Conservation (phyloP, 1,140 invertebrate species). For the Drosophila hydei region DNA sequence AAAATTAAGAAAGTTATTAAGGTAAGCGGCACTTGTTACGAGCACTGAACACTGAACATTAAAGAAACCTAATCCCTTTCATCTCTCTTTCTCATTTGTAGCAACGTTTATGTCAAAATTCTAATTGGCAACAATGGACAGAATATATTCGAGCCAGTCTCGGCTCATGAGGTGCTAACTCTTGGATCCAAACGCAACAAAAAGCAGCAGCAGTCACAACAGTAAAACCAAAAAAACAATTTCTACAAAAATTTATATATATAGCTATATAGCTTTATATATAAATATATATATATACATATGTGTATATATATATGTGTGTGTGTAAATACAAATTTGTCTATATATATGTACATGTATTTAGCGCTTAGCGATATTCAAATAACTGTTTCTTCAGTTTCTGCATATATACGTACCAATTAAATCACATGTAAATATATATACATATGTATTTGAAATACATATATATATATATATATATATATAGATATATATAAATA, state of each 20-base stretch:
- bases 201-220: background rate
- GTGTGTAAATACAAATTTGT: no score
- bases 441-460: background rate
- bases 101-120: constrained; percentile 40
- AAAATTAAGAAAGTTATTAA: constrained; percentile 23
- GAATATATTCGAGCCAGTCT: constrained; percentile 49
- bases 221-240: background rate
- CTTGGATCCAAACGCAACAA: background rate
- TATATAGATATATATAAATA: background rate
- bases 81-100: constrained; percentile 1
- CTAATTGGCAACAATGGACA: constrained; percentile 47
- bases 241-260: background rate
- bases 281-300: background rate
- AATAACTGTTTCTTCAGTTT: background rate
- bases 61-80: background rate
- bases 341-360: background rate
- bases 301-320: background rate
- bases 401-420: no score
- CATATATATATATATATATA: background rate
- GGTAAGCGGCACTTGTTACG: constrained; percentile 46
- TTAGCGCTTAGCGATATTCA: background rate
- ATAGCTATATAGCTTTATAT: background rate
- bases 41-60: background rate
- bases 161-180: constrained; percentile 11
- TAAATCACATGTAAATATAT: background rate